Base-by-base conservation (phyloP, 1,140 invertebrate species). In the Eumaeus atala region DNA sequence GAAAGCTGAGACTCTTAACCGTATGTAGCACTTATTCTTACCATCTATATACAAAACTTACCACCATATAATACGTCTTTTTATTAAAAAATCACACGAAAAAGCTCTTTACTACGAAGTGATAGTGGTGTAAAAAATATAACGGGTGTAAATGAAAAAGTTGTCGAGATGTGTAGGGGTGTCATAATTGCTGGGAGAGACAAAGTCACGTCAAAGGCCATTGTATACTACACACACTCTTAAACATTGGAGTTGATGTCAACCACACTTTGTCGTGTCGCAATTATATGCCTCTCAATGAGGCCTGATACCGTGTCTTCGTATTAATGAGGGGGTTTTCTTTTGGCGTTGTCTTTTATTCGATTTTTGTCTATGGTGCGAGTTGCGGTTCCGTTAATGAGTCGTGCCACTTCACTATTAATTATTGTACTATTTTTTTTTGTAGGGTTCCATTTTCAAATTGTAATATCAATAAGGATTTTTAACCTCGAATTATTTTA, bases 141-240 rank as follows among this genome's bases (percentile, higher is more conserved):
- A 58, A 36, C 7, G 9, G 17, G 4, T 4, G 9, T 59, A 35
- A 67, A 51, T 52, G 42, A 37, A 56, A 72, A 65, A 18, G 67
- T 63, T 63, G 67, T 59, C 38, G 63, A 71, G 66, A 67, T 71
- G 71, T 64, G 75, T 69, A 76, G 74, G 79, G 82, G 82, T 79
- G 77, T 82, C 66, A 79, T 85, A 85, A 85, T 84, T 85, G 74
- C 77, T 56, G 66, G 21, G 65, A 68, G 77, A 82, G 77, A 83
- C 82, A 85, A 85, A 83, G 79, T 83, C 74, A 69, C 63, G 64
- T 75, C 78, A 77, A 77, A 83, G 69, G 72, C 12, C 54, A 85
- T 84, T 83, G 72, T 80, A 74, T 76, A 54, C 51, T 47, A 77
- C 67, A 77, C 76, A 77, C 70, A 60, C 77, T 64, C 82, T 85